These are phyloP conservation scores for Troides oblongomaculatus DNA, from an alignment of 2,888 invertebrate species.

Conservation along the genomic window DNA sequence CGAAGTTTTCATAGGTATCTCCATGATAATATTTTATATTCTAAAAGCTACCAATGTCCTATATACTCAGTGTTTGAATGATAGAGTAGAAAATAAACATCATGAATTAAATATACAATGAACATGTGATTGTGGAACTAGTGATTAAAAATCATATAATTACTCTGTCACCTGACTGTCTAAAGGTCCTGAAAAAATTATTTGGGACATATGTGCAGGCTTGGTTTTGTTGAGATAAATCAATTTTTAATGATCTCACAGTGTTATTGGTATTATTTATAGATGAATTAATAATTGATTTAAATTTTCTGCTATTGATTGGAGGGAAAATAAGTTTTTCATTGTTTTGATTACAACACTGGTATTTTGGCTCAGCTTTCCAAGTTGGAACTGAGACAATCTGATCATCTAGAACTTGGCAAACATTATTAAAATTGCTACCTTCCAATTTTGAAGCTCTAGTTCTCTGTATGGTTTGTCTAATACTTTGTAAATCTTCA, in stretches of 20 bases:
- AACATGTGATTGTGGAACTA: slow-evolving; percentile 32
- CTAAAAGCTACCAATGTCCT: too few relatives aligned
- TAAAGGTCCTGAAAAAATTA: slow-evolving; percentile 45
- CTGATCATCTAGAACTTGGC: slow-evolving; percentile 66
- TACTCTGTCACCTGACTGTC: slow-evolving; percentile 40
- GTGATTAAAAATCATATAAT: slow-evolving; percentile 1
- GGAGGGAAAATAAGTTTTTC: slow-evolving; percentile 21
- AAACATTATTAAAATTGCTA: slow-evolving; percentile 53
- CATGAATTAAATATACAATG: too few relatives aligned
- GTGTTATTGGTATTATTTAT: slow-evolving; percentile 48
- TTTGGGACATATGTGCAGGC: slow-evolving; percentile 48
- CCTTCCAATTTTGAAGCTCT: slow-evolving; percentile 59
- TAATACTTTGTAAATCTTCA: slow-evolving; percentile 61
- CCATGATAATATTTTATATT: too few relatives aligned
- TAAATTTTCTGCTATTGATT: slow-evolving; percentile 37
- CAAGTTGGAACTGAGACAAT: slow-evolving; percentile 64
- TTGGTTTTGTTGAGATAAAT: slow-evolving; percentile 46
- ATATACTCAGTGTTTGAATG: too few relatives aligned
- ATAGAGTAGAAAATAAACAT: neutral
- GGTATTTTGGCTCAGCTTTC: slow-evolving; percentile 53
- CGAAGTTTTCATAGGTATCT: too few relatives aligned
- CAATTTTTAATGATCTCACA: slow-evolving; percentile 38
- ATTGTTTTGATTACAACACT: slow-evolving; percentile 39
- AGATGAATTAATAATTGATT: slow-evolving; percentile 43
- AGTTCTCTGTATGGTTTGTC: slow-evolving; percentile 60